Evolutionary conservation across 2,888 invertebrate species (phyloP), one percentile per base, ranked within the genome.

Genomic region (Sminthurinus aureus): DNA sequence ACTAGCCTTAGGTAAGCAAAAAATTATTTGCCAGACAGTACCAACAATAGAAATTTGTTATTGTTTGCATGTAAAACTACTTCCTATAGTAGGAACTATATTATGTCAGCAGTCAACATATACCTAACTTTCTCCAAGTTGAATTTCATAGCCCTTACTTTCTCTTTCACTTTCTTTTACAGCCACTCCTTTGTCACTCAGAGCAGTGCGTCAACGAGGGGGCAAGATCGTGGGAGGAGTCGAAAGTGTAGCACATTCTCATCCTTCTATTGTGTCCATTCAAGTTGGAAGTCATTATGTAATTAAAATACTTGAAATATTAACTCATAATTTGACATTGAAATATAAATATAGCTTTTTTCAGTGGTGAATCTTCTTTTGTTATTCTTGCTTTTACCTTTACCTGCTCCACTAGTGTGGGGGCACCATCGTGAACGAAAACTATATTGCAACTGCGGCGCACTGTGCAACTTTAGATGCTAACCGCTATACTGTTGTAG

Each of bases 161-260:
- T 64, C n/a, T 64, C n/a, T 67, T 20, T 67, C 38, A 58, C 0
- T 76, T 18, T n/a, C 12, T 76, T 76, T 51, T 24, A 58, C 11
- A 24, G 74, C 58, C 2, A 20, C 38, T 22, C 81, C 71, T 0
- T 13, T 58, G 66, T 24, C 24, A 15, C 38, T 38, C 38, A 38
- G 38, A 38, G 22, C 81, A 0, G 50, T 51, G 18, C 18, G 66
- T 6, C 52, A 64, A 24, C 74, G 58, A 26, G 26, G n/a, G 0
- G 81, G 81, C 15, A 52, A 52, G 20, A 81, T 81, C 71, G 81
- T 81, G 2, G 81, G 81, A 13, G 81, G 81, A 24, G 64, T 22
- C 15, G 81, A 81, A 26, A 18, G 74, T 20, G 20, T 15, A 3
- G 74, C 81, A 9, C 50, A 81, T 52, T 81, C 81, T 13, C 58